Conservation (phyloP, 1,140 invertebrate species). For the Drosophila seguyi region DNA sequence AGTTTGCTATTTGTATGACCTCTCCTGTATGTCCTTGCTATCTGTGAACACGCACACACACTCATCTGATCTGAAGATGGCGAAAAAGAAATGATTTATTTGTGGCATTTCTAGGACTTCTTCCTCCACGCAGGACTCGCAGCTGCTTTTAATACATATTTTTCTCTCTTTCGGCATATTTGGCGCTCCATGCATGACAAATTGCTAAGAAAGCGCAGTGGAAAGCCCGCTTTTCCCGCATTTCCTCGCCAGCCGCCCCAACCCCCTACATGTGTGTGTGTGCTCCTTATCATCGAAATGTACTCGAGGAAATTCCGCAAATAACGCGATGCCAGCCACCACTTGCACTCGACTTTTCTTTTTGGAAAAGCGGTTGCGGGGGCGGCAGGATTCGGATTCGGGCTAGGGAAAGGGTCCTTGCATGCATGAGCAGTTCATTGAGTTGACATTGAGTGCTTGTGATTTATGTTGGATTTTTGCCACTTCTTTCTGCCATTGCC, state of each 20-base stretch:
- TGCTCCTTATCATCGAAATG: constrained; percentile 78
- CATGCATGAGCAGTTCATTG: constrained; percentile 78
- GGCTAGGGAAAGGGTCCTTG: constrained; percentile 18
- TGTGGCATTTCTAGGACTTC: constrained; percentile 78
- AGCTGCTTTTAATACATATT: constrained; percentile 81
- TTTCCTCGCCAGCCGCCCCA: constrained; percentile 2
- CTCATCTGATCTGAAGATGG: constrained; percentile 13
- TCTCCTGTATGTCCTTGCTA: neutral
- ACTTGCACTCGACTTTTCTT: constrained; percentile 52
- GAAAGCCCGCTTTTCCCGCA: constrained; percentile 18
- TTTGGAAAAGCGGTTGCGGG: neutral
- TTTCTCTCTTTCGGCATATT: constrained; percentile 79
- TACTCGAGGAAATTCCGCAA: constrained; percentile 81
- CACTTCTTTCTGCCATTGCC: constrained; percentile 32
- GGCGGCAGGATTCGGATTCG: neutral
- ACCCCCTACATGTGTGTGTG: constrained; percentile 12
- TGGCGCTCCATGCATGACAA: constrained; percentile 82
- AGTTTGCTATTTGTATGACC: neutral
- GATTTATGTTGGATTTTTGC: constrained; percentile 72
- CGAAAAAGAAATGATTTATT: constrained; percentile 79
- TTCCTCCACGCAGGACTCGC: constrained; percentile 56
- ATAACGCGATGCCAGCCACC: constrained; percentile 72
- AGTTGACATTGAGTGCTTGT: constrained; percentile 82
- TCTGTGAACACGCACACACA: constrained; percentile 9
- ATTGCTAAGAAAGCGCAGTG: constrained; percentile 78